These are phyloP conservation scores for Dynastes hyllus DNA, from an alignment of 2,888 invertebrate genomes.

Conservation along the genomic window DNA sequence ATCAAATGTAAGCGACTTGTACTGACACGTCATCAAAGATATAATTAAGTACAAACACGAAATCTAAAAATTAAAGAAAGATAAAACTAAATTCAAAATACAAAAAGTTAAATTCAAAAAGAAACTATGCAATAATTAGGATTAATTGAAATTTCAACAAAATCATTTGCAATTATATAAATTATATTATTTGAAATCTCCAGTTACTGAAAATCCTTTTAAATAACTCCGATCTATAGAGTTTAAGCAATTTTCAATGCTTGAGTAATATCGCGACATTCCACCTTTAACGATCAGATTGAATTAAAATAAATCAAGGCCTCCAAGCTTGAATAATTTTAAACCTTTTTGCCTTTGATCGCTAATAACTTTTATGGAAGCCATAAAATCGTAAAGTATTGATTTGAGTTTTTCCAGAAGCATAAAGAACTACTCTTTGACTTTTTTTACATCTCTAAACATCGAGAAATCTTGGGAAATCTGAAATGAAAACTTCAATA, in stretches of 20 bases:
- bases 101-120: background rate
- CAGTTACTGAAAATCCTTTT: too few relatives aligned
- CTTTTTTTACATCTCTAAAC: background rate
- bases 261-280: background rate
- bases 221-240: background rate
- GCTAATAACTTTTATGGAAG: background rate
- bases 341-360: background rate
- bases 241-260: slow-evolving; percentile 14
- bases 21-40: too few relatives aligned
- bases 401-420: background rate
- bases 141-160: too few relatives aligned
- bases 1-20: too few relatives aligned
- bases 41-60: too few relatives aligned
- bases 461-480: too few relatives aligned
- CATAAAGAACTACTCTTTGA: background rate
- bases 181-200: too few relatives aligned
- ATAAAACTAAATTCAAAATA: too few relatives aligned
- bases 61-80: too few relatives aligned
- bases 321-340: slow-evolving; percentile 1
- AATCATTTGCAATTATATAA: too few relatives aligned
- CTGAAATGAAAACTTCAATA: too few relatives aligned
- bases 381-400: background rate
- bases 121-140: background rate
- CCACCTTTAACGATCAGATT: too few relatives aligned
- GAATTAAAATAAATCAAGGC: background rate